phyloP scores from a whole-genome alignment of 2,888 invertebrate genomes.

The Dynastes hyllus region DNA sequence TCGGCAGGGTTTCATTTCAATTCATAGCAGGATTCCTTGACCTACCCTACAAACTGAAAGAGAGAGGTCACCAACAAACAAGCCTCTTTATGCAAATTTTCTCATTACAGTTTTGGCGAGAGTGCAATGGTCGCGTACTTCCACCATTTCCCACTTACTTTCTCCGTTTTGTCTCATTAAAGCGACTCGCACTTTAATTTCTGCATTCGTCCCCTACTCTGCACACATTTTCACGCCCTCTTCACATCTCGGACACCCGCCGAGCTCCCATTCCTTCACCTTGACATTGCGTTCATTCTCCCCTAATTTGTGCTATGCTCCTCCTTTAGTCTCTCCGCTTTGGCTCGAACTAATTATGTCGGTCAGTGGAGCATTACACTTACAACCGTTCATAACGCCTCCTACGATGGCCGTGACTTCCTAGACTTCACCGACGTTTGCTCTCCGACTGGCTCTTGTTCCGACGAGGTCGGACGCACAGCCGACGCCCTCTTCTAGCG shows the following conservation, averaged over 20 bases:
- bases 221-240: constrained; percentile 31
- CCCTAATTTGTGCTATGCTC: constrained; percentile 61
- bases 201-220: constrained; percentile 46
- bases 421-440: constrained; percentile 20
- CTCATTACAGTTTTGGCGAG: constrained; percentile 52
- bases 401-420: constrained; percentile 52
- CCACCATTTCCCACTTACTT: constrained; percentile 47
- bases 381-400: constrained; percentile 55
- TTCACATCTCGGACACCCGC: constrained; percentile 57
- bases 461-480: constrained; percentile 13
- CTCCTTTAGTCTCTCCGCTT: constrained; percentile 54
- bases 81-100: constrained; percentile 61
- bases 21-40: constrained; percentile 56
- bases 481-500: constrained; percentile 18
- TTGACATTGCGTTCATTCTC: constrained; percentile 63
- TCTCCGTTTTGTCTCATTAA: constrained; percentile 53
- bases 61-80: constrained; percentile 28
- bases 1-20: constrained; percentile 32
- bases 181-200: constrained; percentile 57
- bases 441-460: constrained; percentile 18
- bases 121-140: constrained; percentile 41
- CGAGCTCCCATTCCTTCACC: constrained; percentile 62
- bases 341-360: constrained; percentile 66
- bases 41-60: constrained; percentile 57
- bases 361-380: constrained; percentile 67